Percentiles rank a stretch among this genome's conserved stretches.
These are phyloP conservation scores for Hydractinia echinata DNA, from an alignment of 30 jellyfish, hydroid and myxozoan species.

Conservation along the genomic window DNA sequence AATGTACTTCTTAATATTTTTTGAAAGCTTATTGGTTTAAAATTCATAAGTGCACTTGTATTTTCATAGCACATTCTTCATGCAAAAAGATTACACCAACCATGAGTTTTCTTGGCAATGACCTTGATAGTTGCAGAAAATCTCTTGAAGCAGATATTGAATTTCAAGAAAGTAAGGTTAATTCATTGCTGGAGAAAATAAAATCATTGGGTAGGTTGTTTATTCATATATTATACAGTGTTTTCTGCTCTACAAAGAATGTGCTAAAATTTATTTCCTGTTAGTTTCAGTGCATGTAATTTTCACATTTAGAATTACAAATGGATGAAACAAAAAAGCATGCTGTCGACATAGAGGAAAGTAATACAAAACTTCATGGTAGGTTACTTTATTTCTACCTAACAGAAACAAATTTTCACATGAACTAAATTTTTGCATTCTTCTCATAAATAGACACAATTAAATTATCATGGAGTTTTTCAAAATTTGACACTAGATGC, in stretches of 20 bases:
- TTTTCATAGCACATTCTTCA: background rate
- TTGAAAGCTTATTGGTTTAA: background rate
- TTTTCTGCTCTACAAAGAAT: no score
- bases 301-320: constrained; percentile 10
- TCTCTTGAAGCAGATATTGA: constrained; percentile 58
- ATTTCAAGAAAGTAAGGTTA: constrained; percentile 40
- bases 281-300: background rate
- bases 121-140: constrained; percentile 34
- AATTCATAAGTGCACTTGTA: background rate
- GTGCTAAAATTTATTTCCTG: no score
- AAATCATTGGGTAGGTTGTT: constrained; percentile 21
- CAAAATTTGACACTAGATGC: no score
- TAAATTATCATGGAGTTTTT: no score
- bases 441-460: no score
- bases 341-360: constrained; percentile 11
- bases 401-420: background rate
- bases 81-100: constrained; percentile 10
- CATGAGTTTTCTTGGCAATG: background rate
- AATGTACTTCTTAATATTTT: background rate
- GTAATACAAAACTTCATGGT: constrained; percentile 36
- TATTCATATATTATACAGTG: no score
- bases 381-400: background rate
- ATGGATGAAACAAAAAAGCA: constrained; percentile 4
- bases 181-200: constrained; percentile 39
- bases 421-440: background rate